Evolutionary conservation across 1,140 invertebrate genomes (phyloP).

Genomic region (Drosophila varians): DNA sequence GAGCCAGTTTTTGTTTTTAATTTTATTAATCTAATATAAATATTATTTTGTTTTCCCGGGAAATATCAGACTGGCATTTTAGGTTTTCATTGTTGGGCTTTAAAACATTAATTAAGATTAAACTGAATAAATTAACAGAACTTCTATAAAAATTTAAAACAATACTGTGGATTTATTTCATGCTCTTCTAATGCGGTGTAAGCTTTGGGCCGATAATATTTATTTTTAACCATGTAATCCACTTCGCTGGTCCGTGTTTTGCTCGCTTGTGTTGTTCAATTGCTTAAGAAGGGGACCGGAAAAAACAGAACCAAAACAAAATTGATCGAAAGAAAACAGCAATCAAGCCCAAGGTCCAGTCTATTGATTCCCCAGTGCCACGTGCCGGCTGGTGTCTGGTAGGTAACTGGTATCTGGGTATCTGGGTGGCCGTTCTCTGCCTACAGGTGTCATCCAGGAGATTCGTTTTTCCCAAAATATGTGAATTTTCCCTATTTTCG

Average conservation of each 20-base stretch:
- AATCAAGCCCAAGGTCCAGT: conserved; percentile 40
- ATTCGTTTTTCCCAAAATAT: neutral
- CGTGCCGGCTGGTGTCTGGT: conserved; percentile 8
- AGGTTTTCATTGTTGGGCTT: conserved; percentile 74
- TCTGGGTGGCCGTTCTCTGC: neutral
- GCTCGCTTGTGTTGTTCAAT: conserved; percentile 12
- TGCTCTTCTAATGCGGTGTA: neutral
- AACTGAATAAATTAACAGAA: conserved; percentile 56
- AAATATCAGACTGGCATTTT: conserved; percentile 60
- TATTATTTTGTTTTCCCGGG: conserved; percentile 37
- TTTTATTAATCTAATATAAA: conserved; percentile 26
- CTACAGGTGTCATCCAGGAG: neutral
- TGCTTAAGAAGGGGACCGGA: conserved; percentile 3
- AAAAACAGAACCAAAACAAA: conserved; percentile 34
- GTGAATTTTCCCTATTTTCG: neutral
- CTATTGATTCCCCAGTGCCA: conserved; percentile 43
- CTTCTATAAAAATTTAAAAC: conserved; percentile 17
- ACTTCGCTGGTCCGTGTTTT: neutral
- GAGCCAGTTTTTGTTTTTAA: conserved; percentile 47
- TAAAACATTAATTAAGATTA: conserved; percentile 37
- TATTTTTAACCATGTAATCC: conserved; percentile 35
- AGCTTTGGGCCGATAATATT: neutral
- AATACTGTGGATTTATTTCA: neutral
- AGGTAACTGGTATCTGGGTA: neutral
- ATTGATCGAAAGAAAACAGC: conserved; percentile 24